phyloP scores from a whole-genome alignment of 2,888 invertebrate species.

The Bhutanitis thaidina region DNA sequence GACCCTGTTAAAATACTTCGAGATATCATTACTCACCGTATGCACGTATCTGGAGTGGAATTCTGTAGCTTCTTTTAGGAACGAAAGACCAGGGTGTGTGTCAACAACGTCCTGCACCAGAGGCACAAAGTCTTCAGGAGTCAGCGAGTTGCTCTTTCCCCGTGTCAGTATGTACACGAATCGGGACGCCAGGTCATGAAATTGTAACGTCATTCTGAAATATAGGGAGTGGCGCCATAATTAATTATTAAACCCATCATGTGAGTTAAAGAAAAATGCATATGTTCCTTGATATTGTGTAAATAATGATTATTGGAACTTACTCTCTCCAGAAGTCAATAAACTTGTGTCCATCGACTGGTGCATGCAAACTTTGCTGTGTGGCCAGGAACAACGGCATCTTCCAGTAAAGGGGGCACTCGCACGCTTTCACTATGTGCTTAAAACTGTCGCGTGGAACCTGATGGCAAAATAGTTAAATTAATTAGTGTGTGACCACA shows the following conservation, averaged over 20 bases:
- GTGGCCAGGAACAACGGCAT: slow-evolving; percentile 95
- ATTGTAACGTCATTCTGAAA: slow-evolving; percentile 87
- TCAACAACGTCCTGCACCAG: slow-evolving; percentile 98
- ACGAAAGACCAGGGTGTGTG: slow-evolving; percentile 97
- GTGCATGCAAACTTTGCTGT: slow-evolving; percentile 85
- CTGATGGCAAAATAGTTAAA: slow-evolving; percentile 33
- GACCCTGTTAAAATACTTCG: no score
- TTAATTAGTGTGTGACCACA: no score
- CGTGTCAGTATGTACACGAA: slow-evolving; percentile 92
- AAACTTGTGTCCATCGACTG: slow-evolving; percentile 90
- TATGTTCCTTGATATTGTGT: no score
- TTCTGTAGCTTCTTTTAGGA: slow-evolving; percentile 98
- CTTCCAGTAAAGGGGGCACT: slow-evolving; percentile 98
- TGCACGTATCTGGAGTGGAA: slow-evolving; percentile 99
- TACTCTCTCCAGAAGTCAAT: slow-evolving; percentile 96
- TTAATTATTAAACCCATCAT: no score
- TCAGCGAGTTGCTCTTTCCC: slow-evolving; percentile 83
- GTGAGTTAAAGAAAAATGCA: no score
- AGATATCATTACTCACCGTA: slow-evolving; percentile 88
- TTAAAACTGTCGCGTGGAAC: slow-evolving; percentile 83
- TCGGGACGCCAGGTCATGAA: slow-evolving; percentile 93
- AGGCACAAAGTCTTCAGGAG: slow-evolving; percentile 95
- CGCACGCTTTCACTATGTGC: slow-evolving; percentile 89
- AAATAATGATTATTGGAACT: slow-evolving; percentile 36
- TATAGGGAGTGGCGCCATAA: neutral